Percentiles rank a stretch among this genome's conserved stretches.
Conservation (phyloP, 2,888 invertebrate genomes). For the Hydrotaea cyrtoneurina region DNA sequence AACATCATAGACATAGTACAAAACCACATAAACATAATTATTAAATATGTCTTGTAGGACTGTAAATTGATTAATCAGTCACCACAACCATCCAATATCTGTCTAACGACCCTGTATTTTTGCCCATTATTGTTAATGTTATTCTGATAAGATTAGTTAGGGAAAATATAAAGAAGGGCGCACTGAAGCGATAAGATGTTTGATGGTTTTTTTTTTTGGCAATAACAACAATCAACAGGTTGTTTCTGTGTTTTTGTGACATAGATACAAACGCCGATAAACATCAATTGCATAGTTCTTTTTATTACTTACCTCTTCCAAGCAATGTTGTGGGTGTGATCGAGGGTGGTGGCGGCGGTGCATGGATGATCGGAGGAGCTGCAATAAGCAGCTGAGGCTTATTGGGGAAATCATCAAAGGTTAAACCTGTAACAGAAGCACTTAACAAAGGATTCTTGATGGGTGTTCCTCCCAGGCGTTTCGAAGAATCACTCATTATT, state of each 20-base stretch:
- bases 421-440: slow-evolving; percentile 87
- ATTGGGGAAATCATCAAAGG: slow-evolving; percentile 87
- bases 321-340: slow-evolving; percentile 69
- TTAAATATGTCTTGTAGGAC: too few relatives aligned
- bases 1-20: too few relatives aligned
- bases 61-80: too few relatives aligned
- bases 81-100: too few relatives aligned
- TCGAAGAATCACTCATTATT: slow-evolving; percentile 57
- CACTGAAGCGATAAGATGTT: neutral
- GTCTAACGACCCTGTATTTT: slow-evolving; percentile 10
- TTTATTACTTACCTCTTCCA: slow-evolving; percentile 58
- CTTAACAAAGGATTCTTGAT: slow-evolving; percentile 87
- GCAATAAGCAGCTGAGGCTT: slow-evolving; percentile 88
- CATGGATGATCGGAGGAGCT: slow-evolving; percentile 78
- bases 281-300: neutral
- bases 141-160: slow-evolving; percentile 29
- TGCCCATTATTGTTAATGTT: neutral
- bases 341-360: slow-evolving; percentile 65
- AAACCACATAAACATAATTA: too few relatives aligned
- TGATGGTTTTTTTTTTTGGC: neutral
- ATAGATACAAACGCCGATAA: neutral
- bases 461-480: slow-evolving; percentile 52
- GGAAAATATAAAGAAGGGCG: neutral
- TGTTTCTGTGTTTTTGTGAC: neutral
- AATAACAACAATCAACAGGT: slow-evolving; percentile 8